phyloP scores from a whole-genome alignment of 2,888 invertebrate genomes.

The Acanthopleura granulata region DNA sequence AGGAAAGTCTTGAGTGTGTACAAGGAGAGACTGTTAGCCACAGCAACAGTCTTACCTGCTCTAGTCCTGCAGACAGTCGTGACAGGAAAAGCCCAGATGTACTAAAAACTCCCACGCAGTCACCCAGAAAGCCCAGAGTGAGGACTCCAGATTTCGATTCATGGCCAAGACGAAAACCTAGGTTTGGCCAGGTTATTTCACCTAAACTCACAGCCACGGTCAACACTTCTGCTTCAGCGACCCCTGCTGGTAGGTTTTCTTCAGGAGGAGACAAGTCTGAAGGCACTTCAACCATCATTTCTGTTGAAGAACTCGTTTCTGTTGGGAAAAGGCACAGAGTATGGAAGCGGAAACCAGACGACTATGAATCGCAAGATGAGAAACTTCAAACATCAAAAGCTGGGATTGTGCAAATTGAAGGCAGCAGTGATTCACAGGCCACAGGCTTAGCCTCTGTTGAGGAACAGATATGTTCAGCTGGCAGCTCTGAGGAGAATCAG shows the following conservation, averaged over 20 bases:
- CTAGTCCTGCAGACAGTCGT: neutral
- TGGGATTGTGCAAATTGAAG: neutral
- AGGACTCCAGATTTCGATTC: constrained; percentile 47
- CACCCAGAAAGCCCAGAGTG: constrained; percentile 35
- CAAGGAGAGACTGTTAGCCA: neutral
- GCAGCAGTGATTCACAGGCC: neutral
- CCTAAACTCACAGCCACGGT: neutral
- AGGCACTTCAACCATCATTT: neutral
- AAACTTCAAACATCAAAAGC: neutral
- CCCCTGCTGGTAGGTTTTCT: no score
- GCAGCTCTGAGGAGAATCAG: neutral
- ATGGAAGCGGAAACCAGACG: neutral
- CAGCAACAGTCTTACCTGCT: neutral
- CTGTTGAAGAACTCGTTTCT: neutral
- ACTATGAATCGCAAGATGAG: no score
- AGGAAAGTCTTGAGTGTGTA: neutral
- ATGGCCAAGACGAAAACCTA: constrained; percentile 44
- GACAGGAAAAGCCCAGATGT: neutral
- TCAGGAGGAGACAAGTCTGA: neutral
- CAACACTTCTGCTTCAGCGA: no score
- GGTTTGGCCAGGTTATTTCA: neutral
- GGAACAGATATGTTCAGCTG: neutral
- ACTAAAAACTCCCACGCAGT: constrained; percentile 30
- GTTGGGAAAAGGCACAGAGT: neutral
- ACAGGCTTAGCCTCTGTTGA: neutral